A percentile compares a stretch with the other conserved stretches of the same genome.
phyloP scores from a whole-genome alignment of 2,888 invertebrate species.

The Aleiodes leptofemur region DNA sequence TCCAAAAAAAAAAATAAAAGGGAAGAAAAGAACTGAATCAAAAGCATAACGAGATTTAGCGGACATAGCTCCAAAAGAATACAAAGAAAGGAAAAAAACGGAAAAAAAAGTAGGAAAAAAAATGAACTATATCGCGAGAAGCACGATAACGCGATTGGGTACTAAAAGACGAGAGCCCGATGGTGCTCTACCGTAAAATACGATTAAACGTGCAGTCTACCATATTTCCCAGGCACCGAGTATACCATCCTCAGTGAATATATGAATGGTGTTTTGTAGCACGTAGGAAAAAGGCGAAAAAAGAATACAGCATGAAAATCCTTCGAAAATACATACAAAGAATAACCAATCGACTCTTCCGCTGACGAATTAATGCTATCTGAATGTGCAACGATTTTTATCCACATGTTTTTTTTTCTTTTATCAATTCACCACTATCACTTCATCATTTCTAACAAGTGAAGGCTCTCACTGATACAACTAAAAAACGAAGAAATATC shows the following conservation, averaged over 20 bases:
- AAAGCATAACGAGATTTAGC: constrained; percentile 11
- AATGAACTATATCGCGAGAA: constrained; percentile 36
- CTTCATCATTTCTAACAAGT: not conserved
- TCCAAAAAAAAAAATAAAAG: too few species aligned
- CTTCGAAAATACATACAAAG: constrained; percentile 59
- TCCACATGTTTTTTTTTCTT: not conserved
- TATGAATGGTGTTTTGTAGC: constrained; percentile 43
- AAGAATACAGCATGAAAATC: constrained; percentile 43
- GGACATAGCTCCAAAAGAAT: constrained; percentile 21
- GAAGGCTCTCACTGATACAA: not conserved
- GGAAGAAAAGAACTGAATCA: too few species aligned
- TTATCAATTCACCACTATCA: not conserved
- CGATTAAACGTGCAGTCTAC: constrained; percentile 57
- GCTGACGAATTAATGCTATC: constrained; percentile 23
- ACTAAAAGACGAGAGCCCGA: constrained; percentile 50
- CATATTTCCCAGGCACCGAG: constrained; percentile 29
- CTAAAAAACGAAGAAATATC: constrained; percentile 26
- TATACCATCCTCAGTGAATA: constrained; percentile 10
- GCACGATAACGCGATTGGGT: constrained; percentile 43
- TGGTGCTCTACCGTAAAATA: constrained; percentile 62
- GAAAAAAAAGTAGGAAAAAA: constrained; percentile 5
- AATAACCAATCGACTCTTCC: constrained; percentile 40
- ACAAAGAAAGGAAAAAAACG: not conserved
- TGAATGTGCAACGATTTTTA: constrained; percentile 1
- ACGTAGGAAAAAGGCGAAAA: constrained; percentile 20